Evolutionary conservation across 2,888 invertebrate species (phyloP).

Genomic region (Dynastes maya): DNA sequence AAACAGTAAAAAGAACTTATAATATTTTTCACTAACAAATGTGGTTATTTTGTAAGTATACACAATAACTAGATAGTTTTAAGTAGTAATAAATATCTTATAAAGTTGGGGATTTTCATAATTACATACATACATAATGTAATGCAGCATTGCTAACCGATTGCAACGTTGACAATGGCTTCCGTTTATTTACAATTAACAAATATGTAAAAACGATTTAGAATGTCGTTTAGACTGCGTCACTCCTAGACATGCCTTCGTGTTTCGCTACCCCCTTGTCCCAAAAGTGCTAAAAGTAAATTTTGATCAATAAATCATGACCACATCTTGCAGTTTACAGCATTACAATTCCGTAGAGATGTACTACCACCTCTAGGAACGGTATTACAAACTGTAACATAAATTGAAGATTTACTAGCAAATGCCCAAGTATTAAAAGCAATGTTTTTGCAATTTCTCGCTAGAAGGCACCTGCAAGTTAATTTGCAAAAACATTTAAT

Average conservation of each 20-base stretch:
- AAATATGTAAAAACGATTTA: background rate
- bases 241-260: background rate
- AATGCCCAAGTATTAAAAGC: background rate
- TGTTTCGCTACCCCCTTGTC: background rate
- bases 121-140: no score
- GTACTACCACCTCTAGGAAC: background rate
- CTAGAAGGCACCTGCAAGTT: background rate
- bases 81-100: no score
- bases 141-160: no score
- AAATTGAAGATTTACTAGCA: background rate
- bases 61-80: no score
- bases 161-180: no score
- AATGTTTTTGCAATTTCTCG: background rate
- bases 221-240: background rate
- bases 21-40: no score
- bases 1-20: no score
- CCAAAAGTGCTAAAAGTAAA: background rate
- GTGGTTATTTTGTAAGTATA: no score
- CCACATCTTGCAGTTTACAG: background rate
- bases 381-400: no score
- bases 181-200: background rate
- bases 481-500: no score
- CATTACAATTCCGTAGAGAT: background rate
- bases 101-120: no score
- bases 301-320: background rate